phyloP scores from a whole-genome alignment of 2,797 vertebrate genomes.

The Oophaga sylvatica region DNA sequence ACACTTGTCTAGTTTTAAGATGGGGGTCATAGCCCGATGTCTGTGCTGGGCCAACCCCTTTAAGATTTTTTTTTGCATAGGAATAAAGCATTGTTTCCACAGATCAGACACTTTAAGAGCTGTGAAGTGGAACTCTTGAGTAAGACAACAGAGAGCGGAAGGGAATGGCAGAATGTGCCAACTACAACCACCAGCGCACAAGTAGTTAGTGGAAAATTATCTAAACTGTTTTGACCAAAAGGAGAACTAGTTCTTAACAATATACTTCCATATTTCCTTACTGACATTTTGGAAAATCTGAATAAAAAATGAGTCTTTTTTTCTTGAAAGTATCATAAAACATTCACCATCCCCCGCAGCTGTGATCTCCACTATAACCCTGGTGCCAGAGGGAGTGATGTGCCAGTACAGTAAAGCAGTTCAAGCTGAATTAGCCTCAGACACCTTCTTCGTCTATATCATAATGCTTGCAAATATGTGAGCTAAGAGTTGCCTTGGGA shows the following conservation, averaged over 20 bases:
- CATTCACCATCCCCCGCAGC: neutral
- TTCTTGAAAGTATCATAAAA: conserved; percentile 26
- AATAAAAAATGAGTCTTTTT: neutral
- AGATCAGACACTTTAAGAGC: neutral
- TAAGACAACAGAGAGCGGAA: neutral
- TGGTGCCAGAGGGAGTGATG: conserved; percentile 42
- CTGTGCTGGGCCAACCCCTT: neutral
- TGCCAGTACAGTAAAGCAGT: conserved; percentile 41
- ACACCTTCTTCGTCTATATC: conserved; percentile 59
- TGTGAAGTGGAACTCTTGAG: neutral
- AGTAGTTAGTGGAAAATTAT: neutral
- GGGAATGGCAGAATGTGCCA: neutral
- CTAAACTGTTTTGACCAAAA: conserved; percentile 2
- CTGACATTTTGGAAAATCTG: conserved; percentile 2
- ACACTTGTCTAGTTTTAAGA: too few relatives aligned
- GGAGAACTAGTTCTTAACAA: neutral
- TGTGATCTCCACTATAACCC: conserved; percentile 25
- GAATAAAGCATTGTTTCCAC: neutral
- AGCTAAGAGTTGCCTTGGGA: conserved; percentile 67
- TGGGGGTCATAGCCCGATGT: neutral
- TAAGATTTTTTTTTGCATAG: neutral
- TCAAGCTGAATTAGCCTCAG: conserved; percentile 56
- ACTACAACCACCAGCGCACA: neutral
- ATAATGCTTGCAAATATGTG: conserved; percentile 62
- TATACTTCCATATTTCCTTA: neutral